Base-by-base conservation (phyloP, 2,797 vertebrate genomes). In the Buphagus erythrorhynchus region DNA sequence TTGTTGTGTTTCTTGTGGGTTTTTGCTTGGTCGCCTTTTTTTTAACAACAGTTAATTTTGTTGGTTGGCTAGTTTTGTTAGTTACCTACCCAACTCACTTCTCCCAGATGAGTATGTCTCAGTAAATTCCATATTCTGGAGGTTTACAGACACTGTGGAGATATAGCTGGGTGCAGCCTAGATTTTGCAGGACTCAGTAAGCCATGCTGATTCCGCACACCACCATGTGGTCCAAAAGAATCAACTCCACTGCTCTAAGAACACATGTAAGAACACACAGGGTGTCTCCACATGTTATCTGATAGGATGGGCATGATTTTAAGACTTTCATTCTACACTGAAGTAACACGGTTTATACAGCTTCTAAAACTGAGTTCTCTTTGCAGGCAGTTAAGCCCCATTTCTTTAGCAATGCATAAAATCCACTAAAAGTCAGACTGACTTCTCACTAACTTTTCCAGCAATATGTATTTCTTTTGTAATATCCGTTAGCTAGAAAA, bases 141-240 rank as follows among this genome's bases (percentile, higher is more conserved):
- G 16, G 5, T 15, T 46, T 77, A 52, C 4, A 12, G 31, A 46
- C 24, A 21, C 21, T 62, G 12, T 2, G 3, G 29, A 86, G 28
- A 59, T 68, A 58, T 1, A 49, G 9, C 20, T 36, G 36, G 29
- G 8, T 15, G 15, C 43, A 57, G 46, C 29, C 46, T 33, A 33
- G 11, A 57, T 62, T 25, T 21, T 81, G 57, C 46, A 81, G 25
- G 42, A 24, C 16, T 77, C n/a, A 16, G 1, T 20, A 61, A 73
- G 7, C 20, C 20, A 36, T 0, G 1, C 16, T 68, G 21, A 66
- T 13, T 46, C 12, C 4, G 18, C 5, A 20, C 9, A 65, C 7
- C 65, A 42, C 62, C 10, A 28, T 7, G 16, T 36, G 62, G 51
- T 31, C 6, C 38, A 36, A 66, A 62, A 45, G 1, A 4, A 38